Conservation (phyloP, 1,140 invertebrate genomes). For the Leptoteleia sp. region DNA sequence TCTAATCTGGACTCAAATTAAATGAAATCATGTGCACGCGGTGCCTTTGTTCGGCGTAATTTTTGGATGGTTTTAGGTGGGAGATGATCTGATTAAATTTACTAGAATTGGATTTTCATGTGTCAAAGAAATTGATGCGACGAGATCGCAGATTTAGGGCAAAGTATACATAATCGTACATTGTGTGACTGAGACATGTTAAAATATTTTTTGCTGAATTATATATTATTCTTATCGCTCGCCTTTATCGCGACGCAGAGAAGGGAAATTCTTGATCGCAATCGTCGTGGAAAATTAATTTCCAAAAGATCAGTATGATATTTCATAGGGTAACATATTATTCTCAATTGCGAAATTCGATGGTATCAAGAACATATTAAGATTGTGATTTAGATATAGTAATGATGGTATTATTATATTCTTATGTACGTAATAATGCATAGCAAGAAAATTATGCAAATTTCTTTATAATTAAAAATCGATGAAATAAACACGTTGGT, state of each 20-base stretch:
- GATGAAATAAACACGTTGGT: too few relatives aligned
- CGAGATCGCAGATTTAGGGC: constrained; percentile 10
- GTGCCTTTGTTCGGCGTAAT: constrained; percentile 18
- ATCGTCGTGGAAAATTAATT: constrained; percentile 12
- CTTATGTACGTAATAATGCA: too few relatives aligned
- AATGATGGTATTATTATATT: too few relatives aligned
- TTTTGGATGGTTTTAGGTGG: constrained; percentile 18
- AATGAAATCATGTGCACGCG: constrained; percentile 29
- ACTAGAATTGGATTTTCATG: constrained; percentile 32
- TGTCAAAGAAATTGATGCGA: constrained; percentile 40
- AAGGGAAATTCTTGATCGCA: constrained; percentile 1
- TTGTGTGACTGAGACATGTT: constrained; percentile 20
- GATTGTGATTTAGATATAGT: too few relatives aligned
- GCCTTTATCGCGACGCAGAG: constrained; percentile 4
- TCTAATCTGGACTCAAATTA: constrained; percentile 32
- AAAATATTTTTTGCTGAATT: constrained; percentile 29
- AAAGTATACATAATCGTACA: constrained; percentile 25
- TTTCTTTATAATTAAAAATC: too few relatives aligned
- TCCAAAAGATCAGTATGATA: not conserved
- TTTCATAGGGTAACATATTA: not conserved
- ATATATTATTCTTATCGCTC: constrained; percentile 16
- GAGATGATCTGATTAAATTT: constrained; percentile 36
- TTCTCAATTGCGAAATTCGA: too few relatives aligned
- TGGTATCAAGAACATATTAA: too few relatives aligned
- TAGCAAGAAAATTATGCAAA: too few relatives aligned